phyloP scores from a whole-genome alignment of 2,888 invertebrate species.

The Loripinus fragilis region DNA sequence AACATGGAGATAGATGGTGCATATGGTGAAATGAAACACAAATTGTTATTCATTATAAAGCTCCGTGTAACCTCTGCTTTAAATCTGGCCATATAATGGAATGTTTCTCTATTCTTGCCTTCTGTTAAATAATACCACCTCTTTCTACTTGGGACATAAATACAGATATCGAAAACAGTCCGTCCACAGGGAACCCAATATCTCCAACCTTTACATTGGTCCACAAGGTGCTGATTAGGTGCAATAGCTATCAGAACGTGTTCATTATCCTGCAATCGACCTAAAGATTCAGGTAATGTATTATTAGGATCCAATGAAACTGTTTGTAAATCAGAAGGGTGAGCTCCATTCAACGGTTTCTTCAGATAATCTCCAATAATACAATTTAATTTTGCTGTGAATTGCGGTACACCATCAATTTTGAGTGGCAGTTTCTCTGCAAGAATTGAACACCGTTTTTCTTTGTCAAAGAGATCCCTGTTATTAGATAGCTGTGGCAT shows the following conservation, averaged over 20 bases:
- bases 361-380: neutral
- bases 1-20: neutral
- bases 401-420: neutral
- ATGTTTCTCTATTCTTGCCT: neutral
- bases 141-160: neutral
- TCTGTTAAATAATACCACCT: neutral
- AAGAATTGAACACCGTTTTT: neutral
- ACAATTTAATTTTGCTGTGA: neutral
- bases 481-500: neutral
- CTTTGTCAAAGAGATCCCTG: neutral
- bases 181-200: no score
- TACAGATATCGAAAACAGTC: neutral
- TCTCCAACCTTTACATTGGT: no score
- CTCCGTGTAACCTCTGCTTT: neutral
- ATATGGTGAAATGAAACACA: neutral
- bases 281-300: neutral
- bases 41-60: neutral
- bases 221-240: neutral
- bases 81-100: neutral
- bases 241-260: neutral
- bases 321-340: neutral
- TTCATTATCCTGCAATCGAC: neutral
- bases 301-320: no score
- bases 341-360: neutral
- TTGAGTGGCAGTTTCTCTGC: neutral